These are phyloP conservation scores for Ceratothoa steindachneri DNA, from an alignment of 2,888 invertebrate genomes.

Conservation along the genomic window DNA sequence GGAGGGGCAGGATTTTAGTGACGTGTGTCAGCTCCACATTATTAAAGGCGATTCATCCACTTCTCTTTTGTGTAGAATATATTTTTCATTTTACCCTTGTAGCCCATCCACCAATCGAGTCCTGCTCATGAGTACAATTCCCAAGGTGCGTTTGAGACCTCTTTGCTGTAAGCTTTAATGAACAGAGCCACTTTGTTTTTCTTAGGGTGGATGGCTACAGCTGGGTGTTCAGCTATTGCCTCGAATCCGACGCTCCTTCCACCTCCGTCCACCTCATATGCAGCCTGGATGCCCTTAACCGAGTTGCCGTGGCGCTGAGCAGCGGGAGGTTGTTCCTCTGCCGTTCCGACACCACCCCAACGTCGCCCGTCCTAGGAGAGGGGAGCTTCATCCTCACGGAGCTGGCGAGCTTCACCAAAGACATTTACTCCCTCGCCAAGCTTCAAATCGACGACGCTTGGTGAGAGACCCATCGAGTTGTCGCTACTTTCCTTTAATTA, in stretches of 20 bases:
- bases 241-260: conserved; percentile 62
- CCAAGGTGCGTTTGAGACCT: too few species aligned
- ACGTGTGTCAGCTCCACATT: too few species aligned
- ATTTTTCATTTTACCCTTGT: too few species aligned
- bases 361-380: conserved; percentile 64
- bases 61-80: too few species aligned
- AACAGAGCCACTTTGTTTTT: too few species aligned
- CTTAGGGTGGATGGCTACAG: conserved; percentile 59
- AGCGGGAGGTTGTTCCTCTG: conserved; percentile 60
- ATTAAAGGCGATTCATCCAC: too few species aligned
- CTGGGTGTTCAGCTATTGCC: conserved; percentile 62
- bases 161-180: too few species aligned
- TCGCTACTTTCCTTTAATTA: too few species aligned
- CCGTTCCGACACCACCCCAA: conserved; percentile 57
- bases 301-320: conserved; percentile 75
- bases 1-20: too few species aligned
- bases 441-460: conserved; percentile 55
- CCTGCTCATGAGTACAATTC: too few species aligned
- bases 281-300: conserved; percentile 63
- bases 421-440: conserved; percentile 66
- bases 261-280: conserved; percentile 64
- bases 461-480: conserved; percentile 51
- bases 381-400: conserved; percentile 74
- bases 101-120: too few species aligned
- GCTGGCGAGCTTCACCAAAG: conserved; percentile 61